These are phyloP conservation scores for Alces alces DNA, from an alignment of 2,113 vertebrate species.

Conservation along the genomic window DNA sequence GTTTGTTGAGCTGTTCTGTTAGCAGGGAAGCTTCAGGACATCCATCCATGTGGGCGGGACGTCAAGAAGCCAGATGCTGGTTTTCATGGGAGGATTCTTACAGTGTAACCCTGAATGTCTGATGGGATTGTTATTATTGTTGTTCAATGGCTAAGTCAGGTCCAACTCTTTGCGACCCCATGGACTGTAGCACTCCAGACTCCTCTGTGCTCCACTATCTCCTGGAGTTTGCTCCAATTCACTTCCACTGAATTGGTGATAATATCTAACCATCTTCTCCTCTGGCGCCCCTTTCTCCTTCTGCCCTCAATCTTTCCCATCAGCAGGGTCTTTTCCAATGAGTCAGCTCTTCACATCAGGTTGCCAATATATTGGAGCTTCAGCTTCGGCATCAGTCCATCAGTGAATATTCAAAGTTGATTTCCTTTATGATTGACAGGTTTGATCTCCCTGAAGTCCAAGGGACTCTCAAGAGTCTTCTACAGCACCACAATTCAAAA, in stretches of 20 bases:
- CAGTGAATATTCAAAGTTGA: background rate
- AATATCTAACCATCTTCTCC: background rate
- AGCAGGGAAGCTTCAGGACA: background rate
- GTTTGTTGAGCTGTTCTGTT: background rate
- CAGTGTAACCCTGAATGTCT: background rate
- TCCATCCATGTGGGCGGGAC: fast-evolving
- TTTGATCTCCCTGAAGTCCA: background rate
- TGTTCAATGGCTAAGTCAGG: background rate
- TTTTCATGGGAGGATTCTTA: background rate
- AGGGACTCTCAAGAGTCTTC: background rate
- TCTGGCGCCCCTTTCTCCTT: background rate
- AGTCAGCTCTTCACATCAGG: background rate
- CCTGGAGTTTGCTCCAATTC: background rate
- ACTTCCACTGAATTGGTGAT: background rate
- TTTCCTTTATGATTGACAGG: background rate
- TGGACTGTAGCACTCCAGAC: background rate
- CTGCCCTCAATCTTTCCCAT: background rate
- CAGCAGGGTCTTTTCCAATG: background rate
- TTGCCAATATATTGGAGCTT: background rate
- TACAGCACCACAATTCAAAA: background rate
- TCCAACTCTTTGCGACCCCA: background rate
- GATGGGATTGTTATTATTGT: background rate
- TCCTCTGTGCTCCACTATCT: background rate
- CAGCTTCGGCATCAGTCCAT: background rate
- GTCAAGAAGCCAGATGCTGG: background rate